Conservation (phyloP, 2,797 vertebrate genomes). For the Loris lydekkerianus region DNA sequence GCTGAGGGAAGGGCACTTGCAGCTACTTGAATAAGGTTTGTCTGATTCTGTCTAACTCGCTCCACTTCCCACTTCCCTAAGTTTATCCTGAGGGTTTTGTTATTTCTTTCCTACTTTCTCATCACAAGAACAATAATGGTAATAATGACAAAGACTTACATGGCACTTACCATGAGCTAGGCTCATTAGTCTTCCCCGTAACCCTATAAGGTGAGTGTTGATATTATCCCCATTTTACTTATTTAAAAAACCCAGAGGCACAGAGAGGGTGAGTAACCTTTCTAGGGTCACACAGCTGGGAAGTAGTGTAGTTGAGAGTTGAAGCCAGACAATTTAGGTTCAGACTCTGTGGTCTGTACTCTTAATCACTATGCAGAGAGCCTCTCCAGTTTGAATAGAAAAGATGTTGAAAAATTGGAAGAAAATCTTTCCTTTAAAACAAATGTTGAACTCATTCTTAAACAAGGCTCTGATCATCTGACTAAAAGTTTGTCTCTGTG, state of each 20-base stretch:
- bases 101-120: constrained; percentile 31
- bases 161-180: background rate
- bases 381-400: background rate
- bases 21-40: background rate
- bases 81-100: constrained; percentile 4
- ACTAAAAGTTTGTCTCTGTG: background rate
- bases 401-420: background rate
- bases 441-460: background rate
- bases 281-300: background rate
- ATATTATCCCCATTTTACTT: too few species aligned
- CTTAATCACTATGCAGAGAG: background rate
- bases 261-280: too few species aligned
- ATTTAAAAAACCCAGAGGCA: too few species aligned
- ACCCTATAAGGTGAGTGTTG: too few species aligned
- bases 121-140: background rate
- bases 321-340: background rate
- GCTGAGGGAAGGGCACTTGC: background rate
- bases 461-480: constrained; percentile 28
- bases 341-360: background rate
- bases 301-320: constrained; percentile 1
- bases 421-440: constrained; percentile 26
- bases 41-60: background rate
- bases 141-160: background rate
- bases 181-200: background rate
- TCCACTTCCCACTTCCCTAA: background rate